phyloP scores from a whole-genome alignment of 2,797 vertebrate species.

The Gobio occitaniae region DNA sequence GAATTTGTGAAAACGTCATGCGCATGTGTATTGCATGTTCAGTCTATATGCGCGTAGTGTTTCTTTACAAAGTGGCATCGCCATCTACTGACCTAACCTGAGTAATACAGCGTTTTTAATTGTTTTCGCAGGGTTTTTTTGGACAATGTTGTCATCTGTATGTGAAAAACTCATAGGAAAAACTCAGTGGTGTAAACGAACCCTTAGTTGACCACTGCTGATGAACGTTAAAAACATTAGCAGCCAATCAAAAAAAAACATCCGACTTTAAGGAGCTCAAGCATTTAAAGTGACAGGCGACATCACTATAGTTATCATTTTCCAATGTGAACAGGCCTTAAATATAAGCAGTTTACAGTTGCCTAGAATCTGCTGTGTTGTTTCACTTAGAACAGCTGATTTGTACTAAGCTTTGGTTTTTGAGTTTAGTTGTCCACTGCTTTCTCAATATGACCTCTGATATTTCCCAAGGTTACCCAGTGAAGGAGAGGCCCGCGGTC shows the following conservation, averaged over 20 bases:
- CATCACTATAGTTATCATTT: neutral
- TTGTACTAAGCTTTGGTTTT: conserved; percentile 13
- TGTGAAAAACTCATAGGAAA: neutral
- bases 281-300: neutral
- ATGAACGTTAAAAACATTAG: neutral
- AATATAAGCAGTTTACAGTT: neutral
- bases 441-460: conserved; percentile 58
- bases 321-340: neutral
- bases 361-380: neutral
- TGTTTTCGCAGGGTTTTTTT: neutral
- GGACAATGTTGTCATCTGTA: neutral
- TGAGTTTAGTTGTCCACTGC: neutral
- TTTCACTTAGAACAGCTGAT: neutral
- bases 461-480: conserved; percentile 84
- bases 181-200: neutral
- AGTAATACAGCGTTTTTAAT: neutral
- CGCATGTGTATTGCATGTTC: no score
- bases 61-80: neutral
- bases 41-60: no score
- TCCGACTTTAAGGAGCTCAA: neutral
- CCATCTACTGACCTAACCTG: neutral
- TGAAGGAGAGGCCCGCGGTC: conserved; percentile 88
- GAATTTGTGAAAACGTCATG: no score
- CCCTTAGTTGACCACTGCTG: neutral
- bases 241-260: neutral